These are phyloP conservation scores for Ctenodactylus gundi DNA, from an alignment of 2,113 vertebrate species.

Conservation along the genomic window DNA sequence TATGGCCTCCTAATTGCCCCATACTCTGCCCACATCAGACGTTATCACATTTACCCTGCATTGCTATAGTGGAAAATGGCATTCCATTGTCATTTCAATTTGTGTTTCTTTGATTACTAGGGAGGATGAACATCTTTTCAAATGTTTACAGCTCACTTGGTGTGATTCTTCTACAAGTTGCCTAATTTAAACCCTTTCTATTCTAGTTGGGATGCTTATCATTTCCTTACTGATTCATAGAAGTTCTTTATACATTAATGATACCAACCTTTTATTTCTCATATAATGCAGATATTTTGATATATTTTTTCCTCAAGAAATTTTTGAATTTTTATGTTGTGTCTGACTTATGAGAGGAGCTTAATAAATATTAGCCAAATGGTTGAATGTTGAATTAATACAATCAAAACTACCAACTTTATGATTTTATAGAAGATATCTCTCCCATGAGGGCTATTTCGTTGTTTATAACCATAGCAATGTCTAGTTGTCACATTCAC, in stretches of 20 bases:
- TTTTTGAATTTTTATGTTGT: conserved; percentile 8
- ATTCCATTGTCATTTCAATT: background rate
- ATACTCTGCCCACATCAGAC: background rate
- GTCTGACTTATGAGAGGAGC: background rate
- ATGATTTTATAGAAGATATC: background rate
- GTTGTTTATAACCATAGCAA: conserved; percentile 10
- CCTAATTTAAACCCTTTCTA: background rate
- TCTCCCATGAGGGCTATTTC: background rate
- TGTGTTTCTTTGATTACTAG: background rate
- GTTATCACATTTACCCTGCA: background rate
- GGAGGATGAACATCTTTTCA: conserved; percentile 17
- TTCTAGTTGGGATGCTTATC: background rate
- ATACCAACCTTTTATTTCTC: background rate
- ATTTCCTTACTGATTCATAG: conserved; percentile 11
- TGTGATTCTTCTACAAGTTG: background rate
- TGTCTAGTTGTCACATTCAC: background rate
- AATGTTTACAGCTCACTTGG: background rate
- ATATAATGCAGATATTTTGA: background rate
- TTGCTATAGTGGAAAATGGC: background rate
- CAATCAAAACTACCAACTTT: background rate
- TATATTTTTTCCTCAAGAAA: background rate
- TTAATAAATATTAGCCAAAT: conserved; percentile 4
- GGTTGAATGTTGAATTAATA: background rate
- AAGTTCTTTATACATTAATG: conserved; percentile 32
- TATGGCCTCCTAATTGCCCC: background rate